Evolutionary conservation across 2,797 vertebrate species (phyloP).

Genomic region (Karalla daura): DNA sequence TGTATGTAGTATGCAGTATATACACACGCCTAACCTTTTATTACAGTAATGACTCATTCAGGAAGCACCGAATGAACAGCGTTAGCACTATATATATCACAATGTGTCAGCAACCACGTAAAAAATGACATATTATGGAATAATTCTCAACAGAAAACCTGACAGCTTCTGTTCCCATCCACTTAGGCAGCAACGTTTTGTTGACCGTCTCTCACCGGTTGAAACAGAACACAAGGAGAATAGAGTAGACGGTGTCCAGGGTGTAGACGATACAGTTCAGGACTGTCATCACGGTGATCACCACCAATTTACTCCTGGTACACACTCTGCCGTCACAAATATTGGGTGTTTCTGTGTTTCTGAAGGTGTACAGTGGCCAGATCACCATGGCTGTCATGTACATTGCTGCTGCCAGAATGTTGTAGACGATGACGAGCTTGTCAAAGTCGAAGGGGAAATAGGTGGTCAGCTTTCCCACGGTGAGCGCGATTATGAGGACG

Average conservation of each 20-base stretch:
- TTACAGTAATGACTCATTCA: neutral
- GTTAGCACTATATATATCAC: neutral
- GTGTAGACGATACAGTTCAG: constrained; percentile 86
- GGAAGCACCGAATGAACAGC: neutral
- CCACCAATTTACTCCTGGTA: constrained; percentile 77
- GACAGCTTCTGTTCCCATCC: neutral
- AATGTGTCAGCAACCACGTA: neutral
- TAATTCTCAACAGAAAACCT: neutral
- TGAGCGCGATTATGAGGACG: constrained; percentile 85
- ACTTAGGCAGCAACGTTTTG: neutral
- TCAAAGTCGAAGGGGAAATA: constrained; percentile 81
- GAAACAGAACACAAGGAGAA: constrained; percentile 81
- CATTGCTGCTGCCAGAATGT: constrained; percentile 82
- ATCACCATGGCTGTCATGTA: constrained; percentile 84
- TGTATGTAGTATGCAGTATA: too few species aligned
- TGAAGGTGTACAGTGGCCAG: constrained; percentile 88
- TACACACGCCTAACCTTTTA: neutral
- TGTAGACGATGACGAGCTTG: constrained; percentile 80
- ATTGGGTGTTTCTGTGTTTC: fast-evolving
- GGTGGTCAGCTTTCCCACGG: constrained; percentile 73
- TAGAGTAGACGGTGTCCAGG: constrained; percentile 85
- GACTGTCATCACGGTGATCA: constrained; percentile 86
- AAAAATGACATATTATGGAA: neutral
- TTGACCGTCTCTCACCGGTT: too few species aligned
- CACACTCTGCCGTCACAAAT: neutral